phyloP scores from a whole-genome alignment of 2,888 invertebrate species.

The Nomada ruficornis region DNA sequence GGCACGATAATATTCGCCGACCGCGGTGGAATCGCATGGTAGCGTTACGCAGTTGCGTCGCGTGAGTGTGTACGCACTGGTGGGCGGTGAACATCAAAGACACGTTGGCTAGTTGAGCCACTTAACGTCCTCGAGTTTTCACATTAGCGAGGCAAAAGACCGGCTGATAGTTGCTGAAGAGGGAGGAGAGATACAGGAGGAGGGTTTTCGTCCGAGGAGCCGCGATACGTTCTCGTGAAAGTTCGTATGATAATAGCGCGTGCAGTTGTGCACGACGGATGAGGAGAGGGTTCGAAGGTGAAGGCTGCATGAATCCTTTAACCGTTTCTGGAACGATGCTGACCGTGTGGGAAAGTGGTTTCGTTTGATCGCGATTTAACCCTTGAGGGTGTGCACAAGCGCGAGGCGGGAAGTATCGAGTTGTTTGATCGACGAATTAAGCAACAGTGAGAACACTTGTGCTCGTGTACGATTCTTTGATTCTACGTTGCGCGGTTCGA shows the following conservation, averaged over 20 bases:
- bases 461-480: too few species aligned
- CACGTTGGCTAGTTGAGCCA: slow-evolving; percentile 83
- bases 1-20: slow-evolving; percentile 55
- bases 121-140: slow-evolving; percentile 83
- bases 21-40: slow-evolving; percentile 68
- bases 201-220: slow-evolving; percentile 21
- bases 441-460: too few species aligned
- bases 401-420: too few species aligned
- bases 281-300: slow-evolving; percentile 44
- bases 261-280: slow-evolving; percentile 24
- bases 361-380: not conserved
- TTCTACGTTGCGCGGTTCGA: too few species aligned
- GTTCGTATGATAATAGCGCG: slow-evolving; percentile 52
- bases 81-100: slow-evolving; percentile 80
- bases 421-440: too few species aligned
- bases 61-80: slow-evolving; percentile 66
- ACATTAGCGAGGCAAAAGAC: slow-evolving; percentile 84
- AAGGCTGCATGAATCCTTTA: slow-evolving; percentile 42
- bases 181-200: not conserved
- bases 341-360: not conserved
- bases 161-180: not conserved
- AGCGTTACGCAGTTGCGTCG: slow-evolving; percentile 72
- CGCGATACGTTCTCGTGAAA: slow-evolving; percentile 40
- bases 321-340: not conserved
- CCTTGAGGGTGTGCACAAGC: not conserved